These are phyloP conservation scores for Psilopsiagon aymara DNA, from an alignment of 2,113 vertebrate species.

Conservation along the genomic window DNA sequence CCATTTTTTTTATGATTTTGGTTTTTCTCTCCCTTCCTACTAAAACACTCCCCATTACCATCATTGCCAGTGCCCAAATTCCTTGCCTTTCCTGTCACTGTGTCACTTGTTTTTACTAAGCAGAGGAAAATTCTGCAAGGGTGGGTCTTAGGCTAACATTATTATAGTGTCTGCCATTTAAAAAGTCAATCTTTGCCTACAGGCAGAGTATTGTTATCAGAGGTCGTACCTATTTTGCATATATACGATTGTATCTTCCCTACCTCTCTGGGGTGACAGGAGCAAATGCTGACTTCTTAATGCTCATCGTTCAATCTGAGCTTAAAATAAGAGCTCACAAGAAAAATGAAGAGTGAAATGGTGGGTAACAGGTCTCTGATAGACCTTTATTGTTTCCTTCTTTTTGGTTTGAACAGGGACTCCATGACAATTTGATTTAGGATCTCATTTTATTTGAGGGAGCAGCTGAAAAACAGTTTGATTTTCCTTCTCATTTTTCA, in stretches of 20 bases:
- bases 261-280: constrained; percentile 35
- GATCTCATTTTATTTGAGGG: not conserved
- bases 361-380: not conserved
- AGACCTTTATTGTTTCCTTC: not conserved
- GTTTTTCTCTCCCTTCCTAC: not conserved
- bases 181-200: constrained; percentile 69
- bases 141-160: constrained; percentile 7
- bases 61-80: not conserved
- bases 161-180: constrained; percentile 52
- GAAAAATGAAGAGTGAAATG: not conserved
- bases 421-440: not conserved
- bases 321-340: constrained; percentile 17
- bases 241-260: constrained; percentile 37
- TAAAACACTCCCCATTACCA: accelerated
- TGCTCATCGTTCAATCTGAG: not conserved
- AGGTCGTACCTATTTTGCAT: constrained; percentile 60
- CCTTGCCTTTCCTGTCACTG: not conserved
- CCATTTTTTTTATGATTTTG: not conserved
- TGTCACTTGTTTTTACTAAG: not conserved
- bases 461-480: not conserved
- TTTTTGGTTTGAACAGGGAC: not conserved
- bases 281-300: constrained; percentile 56
- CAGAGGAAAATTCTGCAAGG: constrained; percentile 31
- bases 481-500: not conserved
- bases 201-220: constrained; percentile 66